A percentile compares a stretch with the other conserved stretches of the same genome.
Evolutionary conservation across 2,888 invertebrate genomes (phyloP).

Genomic region (Dioctria linearis): DNA sequence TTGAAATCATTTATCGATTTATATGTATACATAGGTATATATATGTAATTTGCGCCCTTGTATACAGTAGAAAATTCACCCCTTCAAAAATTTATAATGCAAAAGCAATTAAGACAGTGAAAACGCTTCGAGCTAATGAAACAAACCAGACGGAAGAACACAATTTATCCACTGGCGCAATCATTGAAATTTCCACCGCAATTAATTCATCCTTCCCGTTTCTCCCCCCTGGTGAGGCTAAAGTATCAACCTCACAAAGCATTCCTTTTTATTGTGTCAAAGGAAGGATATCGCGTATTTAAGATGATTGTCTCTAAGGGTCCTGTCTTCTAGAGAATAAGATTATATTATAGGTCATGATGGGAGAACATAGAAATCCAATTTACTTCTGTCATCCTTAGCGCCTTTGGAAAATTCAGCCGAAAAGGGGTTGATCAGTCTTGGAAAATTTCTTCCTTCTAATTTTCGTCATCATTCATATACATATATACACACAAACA

Average conservation of each 20-base stretch:
- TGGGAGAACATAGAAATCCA: conserved; percentile 10
- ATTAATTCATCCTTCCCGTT: neutral
- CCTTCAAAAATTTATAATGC: conserved; percentile 2
- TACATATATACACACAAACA: too few relatives aligned
- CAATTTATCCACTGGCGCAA: conserved; percentile 14
- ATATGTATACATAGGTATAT: neutral
- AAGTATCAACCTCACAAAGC: neutral
- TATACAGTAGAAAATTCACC: neutral
- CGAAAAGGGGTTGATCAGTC: neutral
- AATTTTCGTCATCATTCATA: neutral
- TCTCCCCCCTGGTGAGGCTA: neutral
- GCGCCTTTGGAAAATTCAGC: neutral
- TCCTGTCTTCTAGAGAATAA: neutral
- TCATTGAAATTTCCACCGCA: conserved; percentile 16
- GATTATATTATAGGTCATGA: neutral
- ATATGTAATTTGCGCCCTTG: neutral
- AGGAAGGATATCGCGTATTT: conserved; percentile 19
- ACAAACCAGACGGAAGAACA: conserved; percentile 8
- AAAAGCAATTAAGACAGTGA: conserved; percentile 5
- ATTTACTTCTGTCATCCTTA: conserved; percentile 3
- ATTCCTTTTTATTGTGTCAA: conserved; percentile 13
- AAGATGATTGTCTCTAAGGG: conserved; percentile 15
- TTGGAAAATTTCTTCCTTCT: neutral
- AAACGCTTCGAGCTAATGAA: neutral
- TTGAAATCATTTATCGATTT: neutral